Conservation (phyloP, 2,888 invertebrate species). For the Plagodis pulveraria region DNA sequence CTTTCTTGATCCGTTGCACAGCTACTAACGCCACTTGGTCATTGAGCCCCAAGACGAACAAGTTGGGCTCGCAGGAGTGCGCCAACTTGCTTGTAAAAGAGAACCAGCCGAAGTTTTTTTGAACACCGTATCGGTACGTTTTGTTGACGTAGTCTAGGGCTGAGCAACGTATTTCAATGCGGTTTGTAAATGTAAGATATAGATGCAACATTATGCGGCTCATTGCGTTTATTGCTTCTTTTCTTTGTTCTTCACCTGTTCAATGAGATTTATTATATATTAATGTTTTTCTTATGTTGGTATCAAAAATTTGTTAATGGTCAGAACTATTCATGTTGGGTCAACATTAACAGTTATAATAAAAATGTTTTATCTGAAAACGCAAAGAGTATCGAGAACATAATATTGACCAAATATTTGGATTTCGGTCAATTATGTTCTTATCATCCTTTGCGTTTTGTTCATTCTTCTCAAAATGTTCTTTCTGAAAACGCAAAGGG, state of each 20-base stretch:
- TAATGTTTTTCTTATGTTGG: too few species aligned
- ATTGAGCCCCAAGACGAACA: constrained; percentile 35
- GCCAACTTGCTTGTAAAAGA: constrained; percentile 29
- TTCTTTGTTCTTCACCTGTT: constrained; percentile 7
- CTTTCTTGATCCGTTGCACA: constrained; percentile 19
- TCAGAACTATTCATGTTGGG: too few species aligned
- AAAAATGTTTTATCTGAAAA: too few species aligned
- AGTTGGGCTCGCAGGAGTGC: constrained; percentile 31
- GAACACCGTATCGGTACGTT: background rate
- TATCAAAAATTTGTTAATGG: too few species aligned
- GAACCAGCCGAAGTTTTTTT: constrained; percentile 20
- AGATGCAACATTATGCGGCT: constrained; percentile 25
- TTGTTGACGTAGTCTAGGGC: constrained; percentile 4
- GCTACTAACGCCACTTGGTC: constrained; percentile 22
- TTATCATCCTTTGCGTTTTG: too few species aligned
- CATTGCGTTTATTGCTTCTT: constrained; percentile 15
- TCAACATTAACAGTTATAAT: too few species aligned
- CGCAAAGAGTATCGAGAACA: too few species aligned
- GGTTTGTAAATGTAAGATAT: constrained; percentile 14
- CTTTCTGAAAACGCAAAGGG: too few species aligned
- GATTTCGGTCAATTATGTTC: too few species aligned
- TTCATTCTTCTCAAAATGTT: too few species aligned
- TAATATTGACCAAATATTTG: too few species aligned
- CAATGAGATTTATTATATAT: background rate
- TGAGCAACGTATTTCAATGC: constrained; percentile 8